Evolutionary conservation across 2,888 invertebrate species (phyloP).

Genomic region (Caenorhabditis plicata): DNA sequence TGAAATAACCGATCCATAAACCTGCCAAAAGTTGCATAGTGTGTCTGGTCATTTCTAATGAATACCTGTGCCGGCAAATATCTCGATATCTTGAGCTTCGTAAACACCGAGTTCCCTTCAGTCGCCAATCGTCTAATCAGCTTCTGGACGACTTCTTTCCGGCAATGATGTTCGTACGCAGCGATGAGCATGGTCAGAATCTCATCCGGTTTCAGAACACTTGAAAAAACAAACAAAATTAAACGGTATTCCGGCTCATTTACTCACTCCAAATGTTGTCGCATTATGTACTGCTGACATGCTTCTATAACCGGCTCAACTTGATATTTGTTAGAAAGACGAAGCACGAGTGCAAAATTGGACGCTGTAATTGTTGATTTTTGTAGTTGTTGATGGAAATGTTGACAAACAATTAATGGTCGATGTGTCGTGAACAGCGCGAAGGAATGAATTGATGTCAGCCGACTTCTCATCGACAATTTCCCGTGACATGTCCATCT

Average conservation of each 20-base stretch:
- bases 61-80: conserved; percentile 51
- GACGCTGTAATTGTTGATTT: conserved; percentile 51
- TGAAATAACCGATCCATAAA: conserved; percentile 59
- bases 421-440: conserved; percentile 49
- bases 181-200: conserved; percentile 58
- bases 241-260: background rate
- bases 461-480: conserved; percentile 59
- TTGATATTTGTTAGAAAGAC: conserved; percentile 59
- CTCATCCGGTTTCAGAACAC: conserved; percentile 53
- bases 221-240: conserved; percentile 13
- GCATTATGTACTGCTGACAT: conserved; percentile 50
- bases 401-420: conserved; percentile 44
- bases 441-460: conserved; percentile 52
- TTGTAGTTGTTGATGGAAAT: too few species aligned
- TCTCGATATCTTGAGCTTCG: conserved; percentile 54
- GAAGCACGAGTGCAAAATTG: conserved; percentile 52
- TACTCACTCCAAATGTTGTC: conserved; percentile 49
- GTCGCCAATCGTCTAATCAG: conserved; percentile 50
- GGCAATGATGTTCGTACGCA: conserved; percentile 49
- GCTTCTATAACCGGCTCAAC: conserved; percentile 51
- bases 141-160: conserved; percentile 41
- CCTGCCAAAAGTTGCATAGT: conserved; percentile 9
- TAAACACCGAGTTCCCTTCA: conserved; percentile 51
- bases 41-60: background rate
- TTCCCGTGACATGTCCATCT: conserved; percentile 54